Evolutionary conservation across 1,140 invertebrate species (phyloP), one percentile per base, ranked within the genome.

Genomic region (Hycleus cichorii): DNA sequence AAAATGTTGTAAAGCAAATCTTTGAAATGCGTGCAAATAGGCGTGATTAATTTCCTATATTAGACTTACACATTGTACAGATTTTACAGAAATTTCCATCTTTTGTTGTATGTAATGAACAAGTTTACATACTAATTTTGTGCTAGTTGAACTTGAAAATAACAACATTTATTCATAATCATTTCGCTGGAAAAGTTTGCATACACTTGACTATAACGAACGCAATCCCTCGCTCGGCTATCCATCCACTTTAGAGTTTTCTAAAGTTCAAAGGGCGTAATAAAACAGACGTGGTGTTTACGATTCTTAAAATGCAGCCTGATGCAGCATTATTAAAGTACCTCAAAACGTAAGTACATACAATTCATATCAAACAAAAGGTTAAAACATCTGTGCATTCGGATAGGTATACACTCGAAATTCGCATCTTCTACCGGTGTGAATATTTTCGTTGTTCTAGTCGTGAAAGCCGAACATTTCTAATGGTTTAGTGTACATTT

Each of bases 401-500:
- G 18, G 18, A 32, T 32, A 32, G 4, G 32, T 32, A 12, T 12
- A 12, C 12, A 5, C 7, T 32, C 7, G 32, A 5, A 32, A 32
- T 7, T 46, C 51, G 25, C 50, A 40, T 12, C 49, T 50, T 39
- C 38, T 53, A 11, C 42, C 45, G 44, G 39, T 45, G 42, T 45
- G 42, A 45, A 26, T 46, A 53, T 32, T 12, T 45, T 46, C 42
- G 24, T 53, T 25, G 18, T 18, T 45, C 47, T 32, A n/a, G 43
- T 42, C 38, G 25, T 11, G 27, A 53, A 46, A 46, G 43, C 51
- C 24, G 44, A 53, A 53, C 39, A 46, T 45, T 18, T 18, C 18
- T 18, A 18, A 45, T 45, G 40, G 39, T 45, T 53, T 46, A 42
- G 45, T 44, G 39, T 53, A 42, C 50, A 52, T 27, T 44, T 52